Evolutionary conservation across 2,888 invertebrate genomes (phyloP).

Genomic region (Athetis lepigone): DNA sequence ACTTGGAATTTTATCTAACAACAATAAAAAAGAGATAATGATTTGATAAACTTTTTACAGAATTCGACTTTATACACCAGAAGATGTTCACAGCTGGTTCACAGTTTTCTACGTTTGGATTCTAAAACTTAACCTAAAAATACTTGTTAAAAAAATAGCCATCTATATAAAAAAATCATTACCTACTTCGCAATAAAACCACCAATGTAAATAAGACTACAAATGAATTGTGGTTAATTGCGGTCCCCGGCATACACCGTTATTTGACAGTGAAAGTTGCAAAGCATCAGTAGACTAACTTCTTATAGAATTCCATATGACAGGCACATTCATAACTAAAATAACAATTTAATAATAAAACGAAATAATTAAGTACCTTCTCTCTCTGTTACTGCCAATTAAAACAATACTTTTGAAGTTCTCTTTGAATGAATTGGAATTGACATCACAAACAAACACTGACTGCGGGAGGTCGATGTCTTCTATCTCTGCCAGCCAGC

Average conservation of each 20-base stretch:
- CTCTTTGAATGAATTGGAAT: not conserved
- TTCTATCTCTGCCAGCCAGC: not conserved
- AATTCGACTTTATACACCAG: not conserved
- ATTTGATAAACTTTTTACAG: not conserved
- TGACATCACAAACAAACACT: slow-evolving; percentile 30
- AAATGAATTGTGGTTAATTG: not conserved
- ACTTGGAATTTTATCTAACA: slow-evolving; percentile 6
- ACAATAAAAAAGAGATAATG: not conserved
- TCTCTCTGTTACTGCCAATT: not conserved
- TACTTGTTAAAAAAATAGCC: too few relatives aligned
- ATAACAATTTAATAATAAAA: not conserved
- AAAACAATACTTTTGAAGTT: not conserved
- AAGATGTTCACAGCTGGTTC: not conserved
- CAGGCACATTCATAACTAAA: not conserved
- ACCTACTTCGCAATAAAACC: too few relatives aligned
- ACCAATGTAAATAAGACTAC: too few relatives aligned
- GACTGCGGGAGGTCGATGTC: slow-evolving; percentile 1
- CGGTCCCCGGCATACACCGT: too few relatives aligned
- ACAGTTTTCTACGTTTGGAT: too few relatives aligned
- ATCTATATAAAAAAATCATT: not conserved
- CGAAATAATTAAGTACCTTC: slow-evolving; percentile 12
- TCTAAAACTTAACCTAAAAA: slow-evolving; percentile 29
- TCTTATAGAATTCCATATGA: not conserved
- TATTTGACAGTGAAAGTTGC: not conserved
- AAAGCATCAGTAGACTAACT: not conserved